Conservation (phyloP, 2,797 vertebrate genomes). For the Halcyon badia region DNA sequence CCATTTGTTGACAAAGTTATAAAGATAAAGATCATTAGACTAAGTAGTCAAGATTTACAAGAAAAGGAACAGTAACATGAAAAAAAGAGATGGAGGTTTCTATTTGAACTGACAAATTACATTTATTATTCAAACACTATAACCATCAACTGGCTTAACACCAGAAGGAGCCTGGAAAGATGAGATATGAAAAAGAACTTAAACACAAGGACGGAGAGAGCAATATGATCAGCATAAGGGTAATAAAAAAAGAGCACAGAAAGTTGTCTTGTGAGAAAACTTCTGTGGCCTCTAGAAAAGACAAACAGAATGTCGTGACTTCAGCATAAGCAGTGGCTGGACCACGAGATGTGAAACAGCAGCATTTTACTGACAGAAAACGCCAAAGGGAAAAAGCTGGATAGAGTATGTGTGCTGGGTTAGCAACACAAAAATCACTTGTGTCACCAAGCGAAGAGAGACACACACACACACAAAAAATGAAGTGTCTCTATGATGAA, state of each 20-base stretch:
- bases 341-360: not conserved
- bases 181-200: slow-evolving; percentile 9
- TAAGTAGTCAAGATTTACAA: not conserved
- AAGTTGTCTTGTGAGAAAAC: not conserved
- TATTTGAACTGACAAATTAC: slow-evolving; percentile 59
- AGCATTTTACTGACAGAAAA: not conserved
- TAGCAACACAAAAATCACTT: not conserved
- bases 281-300: not conserved
- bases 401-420: not conserved
- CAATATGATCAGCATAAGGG: not conserved
- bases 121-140: slow-evolving; percentile 62
- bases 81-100: not conserved
- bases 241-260: not conserved
- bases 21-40: not conserved
- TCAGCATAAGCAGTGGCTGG: not conserved
- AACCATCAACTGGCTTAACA: not conserved
- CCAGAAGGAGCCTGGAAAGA: slow-evolving; percentile 16
- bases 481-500: not conserved
- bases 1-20: not conserved
- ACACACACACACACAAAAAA: not conserved
- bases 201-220: not conserved
- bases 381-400: not conserved
- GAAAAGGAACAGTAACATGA: not conserved
- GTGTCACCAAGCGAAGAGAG: not conserved
- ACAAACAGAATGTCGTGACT: not conserved